Percentiles rank a stretch among this genome's conserved stretches.
These are phyloP conservation scores for Indri indri DNA, from an alignment of 2,113 vertebrate genomes.

Conservation along the genomic window DNA sequence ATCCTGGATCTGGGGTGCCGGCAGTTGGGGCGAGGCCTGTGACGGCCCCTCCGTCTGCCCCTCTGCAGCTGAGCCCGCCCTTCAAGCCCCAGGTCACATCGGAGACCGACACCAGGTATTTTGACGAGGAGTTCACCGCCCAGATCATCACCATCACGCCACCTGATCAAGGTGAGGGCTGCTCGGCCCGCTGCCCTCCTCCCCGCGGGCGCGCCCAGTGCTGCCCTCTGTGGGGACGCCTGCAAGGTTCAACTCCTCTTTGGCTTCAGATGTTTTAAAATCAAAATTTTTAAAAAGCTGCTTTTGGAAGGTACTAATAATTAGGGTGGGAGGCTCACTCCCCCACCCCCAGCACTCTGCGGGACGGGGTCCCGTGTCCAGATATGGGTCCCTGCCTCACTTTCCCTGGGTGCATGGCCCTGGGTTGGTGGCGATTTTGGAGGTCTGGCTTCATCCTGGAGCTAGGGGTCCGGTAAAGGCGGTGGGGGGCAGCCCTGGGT, in stretches of 20 bases:
- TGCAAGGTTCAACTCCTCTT: neutral
- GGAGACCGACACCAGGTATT: conserved; percentile 95
- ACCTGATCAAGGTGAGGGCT: conserved; percentile 94
- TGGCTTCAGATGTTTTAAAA: neutral
- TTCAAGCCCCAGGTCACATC: conserved; percentile 98
- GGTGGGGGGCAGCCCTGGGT: fast-evolving
- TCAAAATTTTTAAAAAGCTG: neutral
- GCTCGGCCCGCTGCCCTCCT: neutral
- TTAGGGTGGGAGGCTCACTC: fast-evolving
- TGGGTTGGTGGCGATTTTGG: neutral
- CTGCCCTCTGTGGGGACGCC: neutral
- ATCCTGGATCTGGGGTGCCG: fast-evolving
- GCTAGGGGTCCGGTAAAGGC: neutral
- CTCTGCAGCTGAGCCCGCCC: conserved; percentile 89
- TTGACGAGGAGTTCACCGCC: conserved; percentile 96
- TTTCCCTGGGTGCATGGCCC: neutral
- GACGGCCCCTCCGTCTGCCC: neutral
- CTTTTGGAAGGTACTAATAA: neutral
- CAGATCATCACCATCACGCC: conserved; percentile 98
- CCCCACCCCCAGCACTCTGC: fast-evolving
- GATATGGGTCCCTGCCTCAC: neutral
- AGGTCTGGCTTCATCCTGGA: neutral
- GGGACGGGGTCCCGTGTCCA: fast-evolving
- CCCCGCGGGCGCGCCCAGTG: fast-evolving
- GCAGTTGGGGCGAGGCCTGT: neutral